Conservation (phyloP, 2,113 vertebrate genomes). For the Vimba vimba region DNA sequence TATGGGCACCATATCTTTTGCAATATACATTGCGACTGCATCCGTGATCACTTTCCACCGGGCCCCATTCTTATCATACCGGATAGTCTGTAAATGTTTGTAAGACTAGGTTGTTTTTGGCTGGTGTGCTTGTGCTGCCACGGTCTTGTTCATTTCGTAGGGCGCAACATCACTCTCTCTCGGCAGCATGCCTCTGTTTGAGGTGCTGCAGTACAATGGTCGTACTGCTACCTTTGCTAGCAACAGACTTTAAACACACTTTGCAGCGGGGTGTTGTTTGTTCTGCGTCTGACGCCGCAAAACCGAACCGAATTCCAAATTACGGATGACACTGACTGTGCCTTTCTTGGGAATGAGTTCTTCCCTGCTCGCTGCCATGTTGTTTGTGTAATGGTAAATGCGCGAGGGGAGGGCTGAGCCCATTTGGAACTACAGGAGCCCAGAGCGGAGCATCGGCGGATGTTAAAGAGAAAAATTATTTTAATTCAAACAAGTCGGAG, state of each 20-base stretch:
- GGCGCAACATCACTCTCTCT: no score
- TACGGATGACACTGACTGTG: background rate
- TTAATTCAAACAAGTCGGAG: background rate
- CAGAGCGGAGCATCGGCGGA: background rate
- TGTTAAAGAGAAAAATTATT: background rate
- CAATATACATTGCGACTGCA: background rate
- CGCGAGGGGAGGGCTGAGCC: background rate
- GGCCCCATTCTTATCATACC: background rate
- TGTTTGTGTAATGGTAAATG: background rate
- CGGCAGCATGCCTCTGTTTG: no score
- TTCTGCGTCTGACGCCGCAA: background rate
- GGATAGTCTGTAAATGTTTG: no score
- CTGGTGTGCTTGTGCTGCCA: no score
- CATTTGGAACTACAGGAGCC: background rate
- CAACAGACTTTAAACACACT: background rate
- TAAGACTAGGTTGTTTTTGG: no score
- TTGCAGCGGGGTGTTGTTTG: no score
- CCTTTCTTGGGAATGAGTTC: background rate
- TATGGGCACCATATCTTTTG: slow-evolving; percentile 9
- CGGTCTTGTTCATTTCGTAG: no score
- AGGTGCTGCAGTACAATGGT: no score
- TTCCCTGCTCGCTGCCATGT: background rate
- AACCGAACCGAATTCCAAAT: background rate
- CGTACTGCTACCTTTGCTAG: no score
- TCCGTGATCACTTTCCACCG: background rate